Evolutionary conservation across 2,797 vertebrate genomes (phyloP).

Genomic region (Myotis findleyi): DNA sequence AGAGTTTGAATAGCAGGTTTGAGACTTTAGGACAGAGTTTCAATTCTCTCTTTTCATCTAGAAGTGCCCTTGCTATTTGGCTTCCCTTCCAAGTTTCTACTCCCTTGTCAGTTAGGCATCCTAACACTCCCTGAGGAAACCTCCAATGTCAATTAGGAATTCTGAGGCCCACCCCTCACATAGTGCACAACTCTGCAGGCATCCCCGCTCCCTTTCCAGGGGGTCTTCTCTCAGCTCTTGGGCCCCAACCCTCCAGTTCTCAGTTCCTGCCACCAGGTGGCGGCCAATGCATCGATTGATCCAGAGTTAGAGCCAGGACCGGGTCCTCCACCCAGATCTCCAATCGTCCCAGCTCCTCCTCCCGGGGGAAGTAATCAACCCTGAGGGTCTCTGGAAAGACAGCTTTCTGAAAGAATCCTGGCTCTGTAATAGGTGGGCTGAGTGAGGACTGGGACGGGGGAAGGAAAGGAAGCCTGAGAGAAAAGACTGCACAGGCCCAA

Average conservation of each 20-base stretch:
- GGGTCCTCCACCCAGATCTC: neutral
- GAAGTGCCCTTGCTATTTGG: constrained; percentile 39
- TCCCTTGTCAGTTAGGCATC: neutral
- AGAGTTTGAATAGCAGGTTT: neutral
- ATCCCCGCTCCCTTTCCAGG: neutral
- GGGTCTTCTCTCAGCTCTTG: neutral
- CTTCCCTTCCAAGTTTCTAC: constrained; percentile 7
- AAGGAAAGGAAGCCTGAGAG: neutral
- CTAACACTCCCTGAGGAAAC: neutral
- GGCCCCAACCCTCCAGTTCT: constrained; percentile 50
- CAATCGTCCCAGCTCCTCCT: neutral
- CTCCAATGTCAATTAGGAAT: neutral
- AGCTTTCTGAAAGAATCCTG: constrained; percentile 24
- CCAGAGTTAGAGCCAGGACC: neutral
- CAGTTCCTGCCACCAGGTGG: constrained; percentile 72
- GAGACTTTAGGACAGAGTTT: constrained; percentile 41
- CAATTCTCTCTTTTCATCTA: neutral
- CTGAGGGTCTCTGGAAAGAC: neutral
- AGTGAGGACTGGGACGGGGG: neutral
- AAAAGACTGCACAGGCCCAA: neutral
- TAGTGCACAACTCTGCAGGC: neutral
- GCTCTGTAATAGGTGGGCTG: neutral
- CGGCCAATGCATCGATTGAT: neutral
- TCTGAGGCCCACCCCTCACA: neutral
- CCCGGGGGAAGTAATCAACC: neutral